phyloP scores from a whole-genome alignment of 2,797 vertebrate species.

The Mastacembelus armatus region DNA sequence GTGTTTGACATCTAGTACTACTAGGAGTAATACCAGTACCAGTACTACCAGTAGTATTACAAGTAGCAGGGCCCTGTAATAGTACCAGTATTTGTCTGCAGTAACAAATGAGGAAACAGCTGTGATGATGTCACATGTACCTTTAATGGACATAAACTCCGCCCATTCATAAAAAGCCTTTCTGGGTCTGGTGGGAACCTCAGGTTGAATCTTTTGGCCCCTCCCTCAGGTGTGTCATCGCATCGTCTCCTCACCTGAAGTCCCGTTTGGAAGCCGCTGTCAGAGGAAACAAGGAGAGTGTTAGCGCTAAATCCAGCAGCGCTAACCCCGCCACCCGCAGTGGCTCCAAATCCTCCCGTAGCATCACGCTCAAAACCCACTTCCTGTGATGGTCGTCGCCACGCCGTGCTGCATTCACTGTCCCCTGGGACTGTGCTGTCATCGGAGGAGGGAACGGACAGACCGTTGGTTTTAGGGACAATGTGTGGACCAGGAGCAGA shows the following conservation, averaged over 20 bases:
- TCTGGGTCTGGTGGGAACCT: neutral
- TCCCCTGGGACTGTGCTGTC: neutral
- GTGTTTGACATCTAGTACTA: too few relatives aligned
- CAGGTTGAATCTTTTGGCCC: rapidly evolving
- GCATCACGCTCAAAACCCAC: slow-evolving; percentile 93
- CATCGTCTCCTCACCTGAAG: slow-evolving; percentile 89
- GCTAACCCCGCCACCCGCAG: slow-evolving; percentile 61
- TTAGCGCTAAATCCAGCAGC: slow-evolving; percentile 81
- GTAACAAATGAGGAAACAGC: too few relatives aligned
- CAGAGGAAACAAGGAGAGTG: slow-evolving; percentile 91
- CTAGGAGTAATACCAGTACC: too few relatives aligned
- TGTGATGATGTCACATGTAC: too few relatives aligned
- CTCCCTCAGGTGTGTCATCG: slow-evolving; percentile 82
- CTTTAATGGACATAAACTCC: too few relatives aligned
- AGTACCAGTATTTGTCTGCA: too few relatives aligned
- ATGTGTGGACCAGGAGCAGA: too few relatives aligned
- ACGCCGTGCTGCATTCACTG: slow-evolving; percentile 14
- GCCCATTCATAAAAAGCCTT: too few relatives aligned
- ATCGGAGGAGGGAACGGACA: too few relatives aligned
- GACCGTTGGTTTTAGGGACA: too few relatives aligned
- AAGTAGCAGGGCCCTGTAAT: too few relatives aligned
- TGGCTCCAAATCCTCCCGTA: slow-evolving; percentile 84
- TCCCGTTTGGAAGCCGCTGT: slow-evolving; percentile 91
- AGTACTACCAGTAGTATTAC: too few relatives aligned
- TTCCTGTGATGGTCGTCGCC: slow-evolving; percentile 75